Base-by-base conservation (phyloP, 2,888 invertebrate species). In the Heteropelma amictum region DNA sequence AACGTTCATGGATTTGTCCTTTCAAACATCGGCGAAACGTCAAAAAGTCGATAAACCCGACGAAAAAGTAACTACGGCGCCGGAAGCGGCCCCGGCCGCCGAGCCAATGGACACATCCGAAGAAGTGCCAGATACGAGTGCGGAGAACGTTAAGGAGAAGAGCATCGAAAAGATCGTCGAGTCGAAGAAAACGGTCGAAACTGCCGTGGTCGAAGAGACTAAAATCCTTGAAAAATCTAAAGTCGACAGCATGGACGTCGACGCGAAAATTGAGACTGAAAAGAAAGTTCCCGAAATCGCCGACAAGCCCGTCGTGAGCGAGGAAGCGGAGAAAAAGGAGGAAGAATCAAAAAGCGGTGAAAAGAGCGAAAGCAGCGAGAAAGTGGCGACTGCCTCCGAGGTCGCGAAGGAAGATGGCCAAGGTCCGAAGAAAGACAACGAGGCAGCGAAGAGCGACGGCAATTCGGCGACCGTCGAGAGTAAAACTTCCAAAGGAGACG, bases 1-100 rank as follows among this genome's bases (percentile, higher is more conserved):
- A 78, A 92, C 92, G 73, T 92, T 96, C 84, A 89, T 91, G 33
- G 93, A 94, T 78, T 89, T 94, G 69, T 76, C 85, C 3, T 87
- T 88, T 82, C 84, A 86, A 80, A 79, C 81, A 1, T 79, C 87
- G 7, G 78, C 82, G 1, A 89, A 89, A 54, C 85, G 89, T 30
- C 87, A 85, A 68, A 89, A 89, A 69, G 40, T 88, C 79, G 88
- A 87, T 0, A 77, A 83, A 72, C 72, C 65, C 1, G 33, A 72
- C 0, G 63, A 61, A 14, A 77, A 76, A 38, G 72, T 72, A 8
- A 56, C 54, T 21, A 51, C 12, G 3, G 33, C 45, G 3, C 71
- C 35, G n/a, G 71, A 58, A 14, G 10, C 47, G 21, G 21, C 35
- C 8, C 6, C 35, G 63, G 47, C 17, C 5, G 12, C 49, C 30